Percentiles rank a stretch among this genome's conserved stretches.
Conservation (phyloP, 2,888 invertebrate genomes). For the Aproaerema taeniolella region DNA sequence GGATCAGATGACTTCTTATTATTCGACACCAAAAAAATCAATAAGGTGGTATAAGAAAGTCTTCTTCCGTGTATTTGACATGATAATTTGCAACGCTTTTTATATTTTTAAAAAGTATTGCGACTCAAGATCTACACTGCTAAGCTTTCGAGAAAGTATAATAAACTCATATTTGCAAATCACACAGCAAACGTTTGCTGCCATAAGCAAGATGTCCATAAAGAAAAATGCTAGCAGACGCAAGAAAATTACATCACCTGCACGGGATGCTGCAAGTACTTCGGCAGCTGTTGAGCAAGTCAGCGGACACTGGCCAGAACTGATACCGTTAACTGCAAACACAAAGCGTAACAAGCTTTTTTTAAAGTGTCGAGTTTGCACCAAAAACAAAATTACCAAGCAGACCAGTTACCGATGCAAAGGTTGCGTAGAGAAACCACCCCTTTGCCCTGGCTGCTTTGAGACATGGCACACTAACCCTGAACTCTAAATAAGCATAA, state of each 20-base stretch:
- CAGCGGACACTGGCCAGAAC: slow-evolving; percentile 3
- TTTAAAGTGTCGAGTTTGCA: slow-evolving; percentile 22
- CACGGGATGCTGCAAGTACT: no score
- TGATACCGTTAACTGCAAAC: slow-evolving; percentile 3
- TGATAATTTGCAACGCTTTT: slow-evolving; percentile 2
- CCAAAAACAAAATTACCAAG: slow-evolving; percentile 17
- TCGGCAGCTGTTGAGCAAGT: neutral
- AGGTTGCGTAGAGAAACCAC: slow-evolving; percentile 16
- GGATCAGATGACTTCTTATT: slow-evolving; percentile 6
- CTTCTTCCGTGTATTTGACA: slow-evolving; percentile 7
- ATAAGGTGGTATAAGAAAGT: slow-evolving; percentile 13
- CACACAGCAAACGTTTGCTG: neutral
- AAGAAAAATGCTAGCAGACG: no score
- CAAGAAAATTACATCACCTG: no score
- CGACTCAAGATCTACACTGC: slow-evolving; percentile 2
- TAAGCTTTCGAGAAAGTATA: slow-evolving; percentile 5
- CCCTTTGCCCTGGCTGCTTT: slow-evolving; percentile 18
- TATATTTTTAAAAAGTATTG: slow-evolving; percentile 5
- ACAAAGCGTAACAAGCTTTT: slow-evolving; percentile 12
- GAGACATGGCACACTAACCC: slow-evolving; percentile 7
- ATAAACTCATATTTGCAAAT: neutral
- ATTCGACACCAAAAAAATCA: slow-evolving; percentile 8
- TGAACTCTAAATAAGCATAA: neutral
- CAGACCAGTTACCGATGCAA: slow-evolving; percentile 20
- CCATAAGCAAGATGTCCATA: neutral